Conservation (phyloP, 2,113 vertebrate genomes). For the Lampris megalopsis region DNA sequence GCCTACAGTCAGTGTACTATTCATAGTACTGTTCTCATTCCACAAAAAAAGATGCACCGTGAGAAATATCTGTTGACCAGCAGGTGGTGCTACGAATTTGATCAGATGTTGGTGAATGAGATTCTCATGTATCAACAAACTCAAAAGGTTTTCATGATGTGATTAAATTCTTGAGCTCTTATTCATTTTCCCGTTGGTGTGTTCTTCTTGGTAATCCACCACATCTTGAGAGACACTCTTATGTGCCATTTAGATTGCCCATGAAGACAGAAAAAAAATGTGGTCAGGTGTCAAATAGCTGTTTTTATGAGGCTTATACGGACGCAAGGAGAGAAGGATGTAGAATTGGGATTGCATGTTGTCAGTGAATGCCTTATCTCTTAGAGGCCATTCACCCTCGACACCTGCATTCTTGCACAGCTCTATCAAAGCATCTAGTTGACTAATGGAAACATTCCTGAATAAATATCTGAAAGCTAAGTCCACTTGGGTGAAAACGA, state of each 20-base stretch:
- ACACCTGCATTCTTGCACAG: not conserved
- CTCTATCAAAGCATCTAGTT: not conserved
- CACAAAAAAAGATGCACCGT: not conserved
- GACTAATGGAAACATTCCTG: no score
- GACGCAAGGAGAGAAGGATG: conserved; percentile 6
- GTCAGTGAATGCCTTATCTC: conserved; percentile 11
- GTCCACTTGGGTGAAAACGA: not conserved
- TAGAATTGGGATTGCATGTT: conserved; percentile 21
- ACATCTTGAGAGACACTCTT: no score
- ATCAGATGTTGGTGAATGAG: conserved; percentile 12
- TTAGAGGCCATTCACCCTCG: not conserved
- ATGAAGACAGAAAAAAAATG: not conserved
- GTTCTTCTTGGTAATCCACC: not conserved
- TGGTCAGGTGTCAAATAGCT: conserved; percentile 19
- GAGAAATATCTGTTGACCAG: conserved; percentile 40
- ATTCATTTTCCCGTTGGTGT: not conserved
- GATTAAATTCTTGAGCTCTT: conserved; percentile 50
- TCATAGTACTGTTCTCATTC: no score
- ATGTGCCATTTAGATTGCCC: not conserved
- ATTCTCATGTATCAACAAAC: not conserved
- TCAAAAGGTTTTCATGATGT: conserved; percentile 30
- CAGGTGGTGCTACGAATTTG: conserved; percentile 67
- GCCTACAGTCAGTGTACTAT: not conserved
- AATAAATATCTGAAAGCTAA: no score
- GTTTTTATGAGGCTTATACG: conserved; percentile 5